These are phyloP conservation scores for Rhagonycha fulva DNA, from an alignment of 2,888 invertebrate genomes.

Conservation along the genomic window DNA sequence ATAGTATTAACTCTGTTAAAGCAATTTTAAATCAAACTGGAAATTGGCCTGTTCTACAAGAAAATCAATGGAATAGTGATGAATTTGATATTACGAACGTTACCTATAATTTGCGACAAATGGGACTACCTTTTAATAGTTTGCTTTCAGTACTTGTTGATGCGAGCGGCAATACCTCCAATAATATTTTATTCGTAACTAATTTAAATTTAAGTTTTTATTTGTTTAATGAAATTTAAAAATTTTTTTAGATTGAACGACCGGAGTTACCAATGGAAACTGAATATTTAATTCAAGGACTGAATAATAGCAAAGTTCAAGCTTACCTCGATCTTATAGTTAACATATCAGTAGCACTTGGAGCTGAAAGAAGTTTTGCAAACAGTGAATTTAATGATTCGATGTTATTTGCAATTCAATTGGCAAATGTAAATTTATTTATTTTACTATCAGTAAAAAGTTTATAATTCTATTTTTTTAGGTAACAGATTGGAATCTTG, in stretches of 20 bases:
- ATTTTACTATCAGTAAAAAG: not conserved
- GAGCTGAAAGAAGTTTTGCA: constrained; percentile 74
- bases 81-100: constrained; percentile 81
- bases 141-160: constrained; percentile 73
- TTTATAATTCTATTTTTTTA: not conserved
- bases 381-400: constrained; percentile 75
- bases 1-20: constrained; percentile 74
- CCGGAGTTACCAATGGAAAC: constrained; percentile 81
- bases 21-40: constrained; percentile 77
- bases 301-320: constrained; percentile 79
- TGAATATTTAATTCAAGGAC: constrained; percentile 82
- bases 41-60: constrained; percentile 92
- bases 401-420: constrained; percentile 82
- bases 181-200: constrained; percentile 62
- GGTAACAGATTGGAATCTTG: constrained; percentile 77
- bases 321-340: constrained; percentile 88
- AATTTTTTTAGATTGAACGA: constrained; percentile 75
- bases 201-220: not conserved
- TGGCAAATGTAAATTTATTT: constrained; percentile 80
- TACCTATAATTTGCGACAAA: constrained; percentile 77
- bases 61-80: constrained; percentile 70
- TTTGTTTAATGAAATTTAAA: not conserved
- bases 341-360: constrained; percentile 84
- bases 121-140: constrained; percentile 88
- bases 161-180: not conserved